Conservation (phyloP, 2,797 vertebrate species). For the Danio choprae region DNA sequence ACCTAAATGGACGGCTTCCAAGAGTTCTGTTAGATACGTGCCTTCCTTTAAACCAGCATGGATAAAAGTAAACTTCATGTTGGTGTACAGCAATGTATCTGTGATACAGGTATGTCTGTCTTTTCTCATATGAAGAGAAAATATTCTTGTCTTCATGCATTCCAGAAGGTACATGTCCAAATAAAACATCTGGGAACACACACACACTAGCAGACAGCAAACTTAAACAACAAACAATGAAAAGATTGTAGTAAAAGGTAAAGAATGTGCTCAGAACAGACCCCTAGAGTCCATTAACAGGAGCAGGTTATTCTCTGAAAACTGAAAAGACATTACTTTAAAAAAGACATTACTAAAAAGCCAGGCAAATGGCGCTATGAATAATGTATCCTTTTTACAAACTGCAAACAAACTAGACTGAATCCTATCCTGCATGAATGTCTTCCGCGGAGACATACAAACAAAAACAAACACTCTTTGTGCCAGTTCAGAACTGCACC, state of each 20-base stretch:
- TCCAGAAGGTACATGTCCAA: constrained; percentile 18
- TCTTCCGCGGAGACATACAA: constrained; percentile 2
- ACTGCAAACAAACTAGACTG: constrained; percentile 15
- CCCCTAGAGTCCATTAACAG: background rate
- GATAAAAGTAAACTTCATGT: constrained; percentile 15
- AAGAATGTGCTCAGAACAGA: constrained; percentile 10
- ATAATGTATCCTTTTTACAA: constrained; percentile 12
- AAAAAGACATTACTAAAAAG: too few species aligned
- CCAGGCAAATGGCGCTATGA: constrained; percentile 21
- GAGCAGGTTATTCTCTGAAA: background rate
- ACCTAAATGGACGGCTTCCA: constrained; percentile 34
- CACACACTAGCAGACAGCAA: background rate
- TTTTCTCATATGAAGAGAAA: constrained; percentile 7
- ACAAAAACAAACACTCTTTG: background rate
- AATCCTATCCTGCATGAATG: constrained; percentile 6
- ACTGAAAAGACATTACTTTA: constrained; percentile 32
- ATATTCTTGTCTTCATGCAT: constrained; percentile 6
- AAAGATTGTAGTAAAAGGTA: constrained; percentile 22
- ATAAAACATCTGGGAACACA: constrained; percentile 50
- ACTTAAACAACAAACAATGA: constrained; percentile 22
- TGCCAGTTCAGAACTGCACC: constrained; percentile 5
- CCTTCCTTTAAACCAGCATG: background rate
- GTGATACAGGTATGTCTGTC: constrained; percentile 9
- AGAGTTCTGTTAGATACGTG: constrained; percentile 12
- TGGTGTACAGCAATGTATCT: constrained; percentile 16